phyloP scores from a whole-genome alignment of 2,113 vertebrate genomes.

The Tauraco erythrolophus region DNA sequence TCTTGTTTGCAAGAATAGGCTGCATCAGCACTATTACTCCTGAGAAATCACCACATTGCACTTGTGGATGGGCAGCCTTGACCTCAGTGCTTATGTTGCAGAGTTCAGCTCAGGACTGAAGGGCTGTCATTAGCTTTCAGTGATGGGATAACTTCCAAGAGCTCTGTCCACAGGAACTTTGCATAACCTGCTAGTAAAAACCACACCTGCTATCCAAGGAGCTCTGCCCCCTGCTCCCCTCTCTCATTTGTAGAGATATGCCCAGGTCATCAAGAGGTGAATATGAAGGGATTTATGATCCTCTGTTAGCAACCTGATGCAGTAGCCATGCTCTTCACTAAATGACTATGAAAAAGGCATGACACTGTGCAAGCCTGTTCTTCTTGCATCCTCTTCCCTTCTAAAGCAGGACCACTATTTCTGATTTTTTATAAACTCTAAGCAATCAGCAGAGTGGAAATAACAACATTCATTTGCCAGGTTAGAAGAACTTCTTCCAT shows the following conservation, averaged over 20 bases:
- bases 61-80: fast-evolving
- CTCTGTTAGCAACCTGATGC: neutral
- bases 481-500: neutral
- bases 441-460: neutral
- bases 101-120: neutral
- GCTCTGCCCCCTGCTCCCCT: neutral
- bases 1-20: neutral
- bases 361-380: neutral
- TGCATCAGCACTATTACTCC: neutral
- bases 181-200: fast-evolving
- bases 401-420: neutral
- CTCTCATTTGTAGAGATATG: neutral
- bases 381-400: neutral
- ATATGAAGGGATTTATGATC: neutral
- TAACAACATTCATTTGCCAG: neutral
- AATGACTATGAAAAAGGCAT: neutral
- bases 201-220: neutral
- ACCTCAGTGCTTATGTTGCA: neutral
- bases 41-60: neutral
- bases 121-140: neutral
- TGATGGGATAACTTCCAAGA: neutral
- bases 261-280: neutral
- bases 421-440: neutral
- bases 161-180: neutral
- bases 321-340: neutral